These are phyloP conservation scores for Halichoerus grypus DNA, from an alignment of 2,113 vertebrate genomes.

Conservation along the genomic window DNA sequence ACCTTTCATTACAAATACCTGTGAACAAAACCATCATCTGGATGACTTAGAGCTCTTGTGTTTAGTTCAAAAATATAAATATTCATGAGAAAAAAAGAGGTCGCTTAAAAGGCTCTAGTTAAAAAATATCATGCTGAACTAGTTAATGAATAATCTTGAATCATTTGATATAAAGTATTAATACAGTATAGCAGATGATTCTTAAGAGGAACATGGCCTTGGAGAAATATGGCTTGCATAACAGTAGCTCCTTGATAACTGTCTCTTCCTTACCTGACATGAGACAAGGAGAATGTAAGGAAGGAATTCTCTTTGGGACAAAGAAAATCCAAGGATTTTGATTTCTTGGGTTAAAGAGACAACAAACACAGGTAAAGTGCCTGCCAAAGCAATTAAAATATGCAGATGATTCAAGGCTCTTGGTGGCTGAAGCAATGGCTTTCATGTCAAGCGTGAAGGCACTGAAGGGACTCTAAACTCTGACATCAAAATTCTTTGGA, in stretches of 20 bases:
- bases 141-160: conserved; percentile 10
- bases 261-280: neutral
- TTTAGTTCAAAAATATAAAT: conserved; percentile 6
- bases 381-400: neutral
- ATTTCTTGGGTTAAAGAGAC: neutral
- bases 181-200: neutral
- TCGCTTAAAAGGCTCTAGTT: neutral
- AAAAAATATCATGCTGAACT: neutral
- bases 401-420: neutral
- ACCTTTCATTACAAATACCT: conserved; percentile 43
- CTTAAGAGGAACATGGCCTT: neutral
- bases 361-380: neutral
- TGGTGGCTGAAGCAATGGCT: neutral
- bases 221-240: neutral
- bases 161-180: neutral
- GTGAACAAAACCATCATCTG: neutral
- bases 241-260: neutral
- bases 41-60: neutral
- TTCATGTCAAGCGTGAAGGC: neutral
- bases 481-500: conserved; percentile 21
- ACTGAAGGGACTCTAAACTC: neutral
- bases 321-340: conserved; percentile 6
- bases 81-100: neutral
- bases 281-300: neutral
- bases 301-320: neutral